A percentile compares a stretch with the other conserved stretches of the same genome.
Conservation (phyloP, 2,797 vertebrate genomes). For the Clarias fuscus region DNA sequence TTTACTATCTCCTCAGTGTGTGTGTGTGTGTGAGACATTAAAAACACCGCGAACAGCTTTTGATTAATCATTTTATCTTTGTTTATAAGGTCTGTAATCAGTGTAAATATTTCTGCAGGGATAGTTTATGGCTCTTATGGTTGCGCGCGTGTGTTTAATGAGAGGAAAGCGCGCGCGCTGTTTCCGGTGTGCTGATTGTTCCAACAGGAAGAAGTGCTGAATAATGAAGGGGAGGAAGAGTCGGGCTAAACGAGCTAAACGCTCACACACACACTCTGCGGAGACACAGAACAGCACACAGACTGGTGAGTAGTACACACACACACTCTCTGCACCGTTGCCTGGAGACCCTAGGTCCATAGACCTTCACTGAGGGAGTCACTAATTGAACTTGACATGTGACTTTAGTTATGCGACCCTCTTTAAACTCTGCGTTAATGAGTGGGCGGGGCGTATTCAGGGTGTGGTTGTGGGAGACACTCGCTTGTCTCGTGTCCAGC, state of each 20-base stretch:
- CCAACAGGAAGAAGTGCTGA: not conserved
- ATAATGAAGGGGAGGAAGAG: constrained; percentile 15
- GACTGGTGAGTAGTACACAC: not conserved
- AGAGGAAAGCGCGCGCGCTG: not conserved
- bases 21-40: not conserved
- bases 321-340: not conserved
- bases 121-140: not conserved
- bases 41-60: not conserved
- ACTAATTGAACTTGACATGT: too few species aligned
- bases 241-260: constrained; percentile 1
- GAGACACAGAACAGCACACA: not conserved
- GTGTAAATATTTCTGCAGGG: not conserved
- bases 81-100: not conserved
- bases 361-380: too few species aligned
- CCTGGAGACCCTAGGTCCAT: too few species aligned
- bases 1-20: not conserved
- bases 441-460: too few species aligned
- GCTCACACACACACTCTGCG: not conserved
- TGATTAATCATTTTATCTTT: too few species aligned
- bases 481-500: too few species aligned
- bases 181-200: constrained; percentile 9
- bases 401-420: too few species aligned
- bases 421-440: too few species aligned
- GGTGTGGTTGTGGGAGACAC: too few species aligned
- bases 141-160: not conserved